These are phyloP conservation scores for Microtus montanus DNA, from an alignment of 2,113 vertebrate species.

Conservation along the genomic window DNA sequence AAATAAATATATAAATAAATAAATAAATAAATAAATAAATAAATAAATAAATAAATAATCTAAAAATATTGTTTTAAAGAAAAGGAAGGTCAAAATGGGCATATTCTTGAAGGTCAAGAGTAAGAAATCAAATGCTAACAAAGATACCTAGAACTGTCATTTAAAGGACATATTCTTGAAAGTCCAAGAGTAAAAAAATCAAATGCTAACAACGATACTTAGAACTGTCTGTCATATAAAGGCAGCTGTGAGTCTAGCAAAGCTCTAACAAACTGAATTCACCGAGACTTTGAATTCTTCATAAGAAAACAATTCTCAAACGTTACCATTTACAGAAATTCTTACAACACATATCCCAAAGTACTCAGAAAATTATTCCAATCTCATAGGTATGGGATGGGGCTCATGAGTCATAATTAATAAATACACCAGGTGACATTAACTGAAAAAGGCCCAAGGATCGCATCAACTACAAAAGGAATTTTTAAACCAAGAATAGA, in stretches of 20 bases:
- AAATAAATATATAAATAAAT: background rate
- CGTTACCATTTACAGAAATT: background rate
- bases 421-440: background rate
- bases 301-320: background rate
- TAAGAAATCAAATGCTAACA: too few relatives aligned
- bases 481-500: slow-evolving; percentile 15
- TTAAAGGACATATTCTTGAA: too few relatives aligned
- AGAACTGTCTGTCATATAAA: background rate
- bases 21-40: background rate
- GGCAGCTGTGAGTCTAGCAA: background rate
- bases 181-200: too few relatives aligned
- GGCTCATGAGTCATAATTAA: background rate
- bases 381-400: background rate
- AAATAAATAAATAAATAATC: background rate
- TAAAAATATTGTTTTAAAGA: background rate
- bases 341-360: background rate
- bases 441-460: background rate
- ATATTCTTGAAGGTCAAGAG: too few relatives aligned
- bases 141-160: too few relatives aligned
- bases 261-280: background rate
- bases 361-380: background rate
- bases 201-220: too few relatives aligned
- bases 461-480: background rate
- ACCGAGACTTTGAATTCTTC: background rate
- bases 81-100: background rate